Percentiles rank a stretch among this genome's conserved stretches.
These are phyloP conservation scores for Phasia obesa DNA, from an alignment of 2,888 invertebrate species.

Conservation along the genomic window DNA sequence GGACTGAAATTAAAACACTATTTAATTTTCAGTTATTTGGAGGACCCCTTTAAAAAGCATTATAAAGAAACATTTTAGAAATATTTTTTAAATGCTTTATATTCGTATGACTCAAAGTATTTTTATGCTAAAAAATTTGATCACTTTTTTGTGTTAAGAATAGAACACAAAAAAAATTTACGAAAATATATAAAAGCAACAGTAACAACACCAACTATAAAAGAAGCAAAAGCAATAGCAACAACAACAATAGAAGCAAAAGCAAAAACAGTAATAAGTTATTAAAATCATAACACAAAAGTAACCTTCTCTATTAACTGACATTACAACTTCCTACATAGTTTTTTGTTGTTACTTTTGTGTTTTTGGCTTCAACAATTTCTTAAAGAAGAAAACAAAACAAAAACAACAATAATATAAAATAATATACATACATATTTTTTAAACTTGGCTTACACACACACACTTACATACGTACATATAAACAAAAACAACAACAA, in stretches of 20 bases:
- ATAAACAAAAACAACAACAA: background rate
- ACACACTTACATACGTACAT: too few species aligned
- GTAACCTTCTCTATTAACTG: conserved; percentile 71
- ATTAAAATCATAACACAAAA: conserved; percentile 61
- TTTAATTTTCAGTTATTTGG: too few species aligned
- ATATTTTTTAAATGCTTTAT: too few species aligned
- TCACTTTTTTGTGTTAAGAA: too few species aligned
- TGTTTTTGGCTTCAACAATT: conserved; percentile 8
- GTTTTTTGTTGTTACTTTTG: conserved; percentile 33
- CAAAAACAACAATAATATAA: background rate
- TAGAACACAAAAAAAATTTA: too few species aligned
- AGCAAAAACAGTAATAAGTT: conserved; percentile 36
- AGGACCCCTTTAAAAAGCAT: too few species aligned
- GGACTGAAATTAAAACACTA: too few species aligned
- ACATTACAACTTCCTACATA: conserved; percentile 73
- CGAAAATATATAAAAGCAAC: too few species aligned
- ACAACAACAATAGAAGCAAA: conserved; percentile 6
- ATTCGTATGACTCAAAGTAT: too few species aligned
- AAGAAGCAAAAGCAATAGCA: background rate
- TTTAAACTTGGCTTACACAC: too few species aligned
- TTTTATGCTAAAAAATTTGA: too few species aligned
- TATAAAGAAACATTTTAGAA: too few species aligned
- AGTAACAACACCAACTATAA: background rate
- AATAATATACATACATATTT: background rate
- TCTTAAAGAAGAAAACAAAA: conserved; percentile 9